Percentiles rank a stretch among this genome's conserved stretches.
These are phyloP conservation scores for Cercocebus atys DNA, from an alignment of 2,113 vertebrate genomes.

Conservation along the genomic window DNA sequence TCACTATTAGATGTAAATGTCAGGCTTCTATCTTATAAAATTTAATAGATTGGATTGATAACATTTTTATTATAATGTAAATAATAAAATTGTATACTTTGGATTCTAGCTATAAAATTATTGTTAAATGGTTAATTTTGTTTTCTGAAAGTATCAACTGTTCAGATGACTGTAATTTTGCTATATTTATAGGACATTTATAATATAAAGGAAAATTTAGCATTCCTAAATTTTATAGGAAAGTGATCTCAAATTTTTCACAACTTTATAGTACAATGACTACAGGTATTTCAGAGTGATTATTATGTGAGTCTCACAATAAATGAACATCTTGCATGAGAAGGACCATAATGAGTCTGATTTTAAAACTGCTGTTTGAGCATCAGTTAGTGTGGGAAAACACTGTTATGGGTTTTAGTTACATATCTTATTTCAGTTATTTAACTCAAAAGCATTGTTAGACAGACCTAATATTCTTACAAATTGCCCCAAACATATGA, in stretches of 20 bases:
- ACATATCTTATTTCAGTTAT: neutral
- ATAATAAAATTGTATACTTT: conserved; percentile 42
- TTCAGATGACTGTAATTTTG: neutral
- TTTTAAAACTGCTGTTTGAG: neutral
- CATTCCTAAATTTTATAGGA: neutral
- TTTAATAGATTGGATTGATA: conserved; percentile 43
- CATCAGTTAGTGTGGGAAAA: neutral
- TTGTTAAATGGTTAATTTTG: conserved; percentile 29
- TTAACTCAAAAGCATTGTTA: neutral
- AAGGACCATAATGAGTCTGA: neutral
- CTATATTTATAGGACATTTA: neutral
- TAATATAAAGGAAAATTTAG: neutral
- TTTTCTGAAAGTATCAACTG: neutral
- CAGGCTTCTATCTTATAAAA: neutral
- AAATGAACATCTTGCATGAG: neutral
- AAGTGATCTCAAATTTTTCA: neutral
- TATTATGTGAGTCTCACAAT: neutral
- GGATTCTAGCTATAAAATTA: conserved; percentile 41
- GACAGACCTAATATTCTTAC: neutral
- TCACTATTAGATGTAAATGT: conserved; percentile 38
- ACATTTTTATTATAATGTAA: conserved; percentile 29
- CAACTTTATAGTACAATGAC: neutral
- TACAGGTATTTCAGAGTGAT: neutral
- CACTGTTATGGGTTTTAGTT: neutral
- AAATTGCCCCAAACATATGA: neutral